Conservation (phyloP, 2,113 vertebrate genomes). For the Arenaria interpres region DNA sequence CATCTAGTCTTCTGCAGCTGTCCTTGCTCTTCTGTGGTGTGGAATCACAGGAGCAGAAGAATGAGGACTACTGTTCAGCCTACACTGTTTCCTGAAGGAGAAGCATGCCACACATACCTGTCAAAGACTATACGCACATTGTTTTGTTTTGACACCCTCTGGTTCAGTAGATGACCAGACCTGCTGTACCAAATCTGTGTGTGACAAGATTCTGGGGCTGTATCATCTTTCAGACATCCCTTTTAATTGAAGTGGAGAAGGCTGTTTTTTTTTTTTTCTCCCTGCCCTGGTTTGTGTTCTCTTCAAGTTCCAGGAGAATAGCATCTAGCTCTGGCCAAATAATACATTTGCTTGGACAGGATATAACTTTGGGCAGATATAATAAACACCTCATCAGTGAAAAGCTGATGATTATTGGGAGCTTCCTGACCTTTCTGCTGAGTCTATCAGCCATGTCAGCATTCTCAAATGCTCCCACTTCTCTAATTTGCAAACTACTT, state of each 20-base stretch:
- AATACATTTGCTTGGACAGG: slow-evolving; percentile 1
- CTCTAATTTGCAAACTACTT: slow-evolving; percentile 25
- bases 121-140: neutral
- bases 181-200: neutral
- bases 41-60: neutral
- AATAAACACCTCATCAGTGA: slow-evolving; percentile 56
- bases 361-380: neutral
- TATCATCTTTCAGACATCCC: neutral
- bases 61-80: neutral
- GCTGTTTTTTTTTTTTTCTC: neutral
- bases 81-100: neutral
- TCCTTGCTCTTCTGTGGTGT: neutral
- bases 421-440: slow-evolving; percentile 48
- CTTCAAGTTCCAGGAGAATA: neutral
- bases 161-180: neutral
- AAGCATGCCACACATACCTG: neutral
- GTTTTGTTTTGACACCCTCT: neutral
- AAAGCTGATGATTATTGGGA: slow-evolving; percentile 42
- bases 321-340: neutral
- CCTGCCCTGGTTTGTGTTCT: neutral
- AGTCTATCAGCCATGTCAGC: neutral
- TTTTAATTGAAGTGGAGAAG: neutral
- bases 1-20: neutral
- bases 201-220: neutral
- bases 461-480: slow-evolving; percentile 22